phyloP scores from a whole-genome alignment of 2,888 invertebrate species.

The Leptinotarsa haldemani region DNA sequence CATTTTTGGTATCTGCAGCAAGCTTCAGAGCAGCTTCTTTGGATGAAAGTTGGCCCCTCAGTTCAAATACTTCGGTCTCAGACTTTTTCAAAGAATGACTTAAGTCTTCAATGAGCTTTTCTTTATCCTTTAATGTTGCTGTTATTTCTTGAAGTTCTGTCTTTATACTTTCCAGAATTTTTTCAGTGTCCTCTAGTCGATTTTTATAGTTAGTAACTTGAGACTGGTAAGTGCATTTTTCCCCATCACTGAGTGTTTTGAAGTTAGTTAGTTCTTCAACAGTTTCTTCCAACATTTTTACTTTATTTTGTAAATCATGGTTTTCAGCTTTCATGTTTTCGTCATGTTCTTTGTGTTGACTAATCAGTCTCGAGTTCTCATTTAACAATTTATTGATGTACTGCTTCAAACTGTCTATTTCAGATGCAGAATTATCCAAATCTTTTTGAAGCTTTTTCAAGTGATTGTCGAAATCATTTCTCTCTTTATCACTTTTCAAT shows the following conservation, averaged over 20 bases:
- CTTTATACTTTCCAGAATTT: conserved; percentile 31
- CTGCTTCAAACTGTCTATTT: conserved; percentile 43
- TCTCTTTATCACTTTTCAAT: conserved; percentile 43
- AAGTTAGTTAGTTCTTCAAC: conserved; percentile 49
- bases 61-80: conserved; percentile 27
- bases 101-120: conserved; percentile 25
- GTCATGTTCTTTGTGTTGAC: conserved; percentile 22
- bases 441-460: conserved; percentile 46
- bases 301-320: conserved; percentile 41
- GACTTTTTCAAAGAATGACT: conserved; percentile 21
- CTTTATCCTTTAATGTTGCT: conserved; percentile 27
- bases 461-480: conserved; percentile 45
- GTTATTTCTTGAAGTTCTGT: conserved; percentile 27
- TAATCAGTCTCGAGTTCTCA: conserved; percentile 37
- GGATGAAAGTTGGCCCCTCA: conserved; percentile 26
- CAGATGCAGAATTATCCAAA: conserved; percentile 39
- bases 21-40: conserved; percentile 39
- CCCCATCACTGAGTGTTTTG: conserved; percentile 51
- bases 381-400: conserved; percentile 40
- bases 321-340: conserved; percentile 13
- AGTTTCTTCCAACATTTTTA: conserved; percentile 46
- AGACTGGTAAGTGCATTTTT: conserved; percentile 49
- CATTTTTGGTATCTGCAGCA: conserved; percentile 40
- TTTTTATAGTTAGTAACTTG: conserved; percentile 44
- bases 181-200: conserved; percentile 31